Evolutionary conservation across 2,113 vertebrate species (phyloP).

Genomic region (Hippolais icterina): DNA sequence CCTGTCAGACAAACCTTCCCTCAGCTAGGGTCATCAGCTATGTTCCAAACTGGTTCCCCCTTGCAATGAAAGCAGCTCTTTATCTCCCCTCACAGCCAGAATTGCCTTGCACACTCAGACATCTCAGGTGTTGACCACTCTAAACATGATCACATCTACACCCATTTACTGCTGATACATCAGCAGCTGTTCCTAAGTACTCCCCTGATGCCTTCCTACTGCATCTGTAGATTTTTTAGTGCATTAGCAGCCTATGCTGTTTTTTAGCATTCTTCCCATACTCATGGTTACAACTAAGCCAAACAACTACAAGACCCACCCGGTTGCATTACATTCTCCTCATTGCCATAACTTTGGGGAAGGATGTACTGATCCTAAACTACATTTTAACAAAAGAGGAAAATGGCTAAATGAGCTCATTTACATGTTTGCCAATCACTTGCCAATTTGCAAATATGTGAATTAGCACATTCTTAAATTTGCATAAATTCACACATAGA

Average conservation of each 20-base stretch:
- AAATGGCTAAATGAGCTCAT: constrained; percentile 27
- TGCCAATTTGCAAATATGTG: constrained; percentile 64
- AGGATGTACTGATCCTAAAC: background rate
- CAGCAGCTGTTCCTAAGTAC: background rate
- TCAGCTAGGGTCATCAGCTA: background rate
- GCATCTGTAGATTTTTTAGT: background rate
- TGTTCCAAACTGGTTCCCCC: background rate
- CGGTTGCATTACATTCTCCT: background rate
- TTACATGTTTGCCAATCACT: constrained; percentile 53
- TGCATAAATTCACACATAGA: constrained; percentile 62
- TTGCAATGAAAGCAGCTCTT: background rate
- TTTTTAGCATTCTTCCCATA: background rate
- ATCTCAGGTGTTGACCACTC: background rate
- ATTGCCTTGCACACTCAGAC: background rate
- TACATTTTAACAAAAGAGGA: background rate
- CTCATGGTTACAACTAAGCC: background rate
- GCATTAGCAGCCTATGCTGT: background rate
- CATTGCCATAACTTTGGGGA: background rate
- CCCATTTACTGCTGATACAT: background rate
- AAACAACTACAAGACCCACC: background rate
- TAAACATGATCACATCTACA: background rate
- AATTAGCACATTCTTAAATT: constrained; percentile 51
- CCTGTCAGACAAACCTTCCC: background rate
- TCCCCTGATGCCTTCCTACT: background rate
- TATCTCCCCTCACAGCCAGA: background rate